phyloP scores from a whole-genome alignment of 2,888 invertebrate genomes.

The Lysandra bellargus region DNA sequence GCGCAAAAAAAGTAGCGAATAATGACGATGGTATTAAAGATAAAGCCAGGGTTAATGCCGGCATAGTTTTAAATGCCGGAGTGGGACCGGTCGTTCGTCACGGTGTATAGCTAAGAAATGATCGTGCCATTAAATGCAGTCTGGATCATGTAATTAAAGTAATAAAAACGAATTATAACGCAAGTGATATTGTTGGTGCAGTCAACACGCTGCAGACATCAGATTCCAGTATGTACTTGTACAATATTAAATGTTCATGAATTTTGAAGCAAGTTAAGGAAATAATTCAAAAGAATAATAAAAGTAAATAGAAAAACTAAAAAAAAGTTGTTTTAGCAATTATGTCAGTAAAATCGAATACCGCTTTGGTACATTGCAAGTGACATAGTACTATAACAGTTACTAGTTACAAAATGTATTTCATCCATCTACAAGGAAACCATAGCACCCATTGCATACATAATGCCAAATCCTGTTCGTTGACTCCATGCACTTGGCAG shows the following conservation, averaged over 20 bases:
- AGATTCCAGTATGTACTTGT: background rate
- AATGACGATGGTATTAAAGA: conserved; percentile 78
- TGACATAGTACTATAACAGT: background rate
- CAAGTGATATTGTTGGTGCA: background rate
- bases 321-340: background rate
- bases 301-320: background rate
- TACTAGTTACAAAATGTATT: background rate
- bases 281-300: no score
- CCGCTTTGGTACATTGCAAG: background rate
- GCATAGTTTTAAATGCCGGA: conserved; percentile 58
- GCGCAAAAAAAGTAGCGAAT: conserved; percentile 76
- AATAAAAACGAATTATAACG: conserved; percentile 34
- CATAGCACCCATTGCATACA: conserved; percentile 73
- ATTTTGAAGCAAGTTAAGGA: no score
- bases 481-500: conserved; percentile 76
- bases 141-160: conserved; percentile 38
- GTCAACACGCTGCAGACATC: conserved; percentile 57
- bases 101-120: conserved; percentile 45
- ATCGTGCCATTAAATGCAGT: conserved; percentile 37
- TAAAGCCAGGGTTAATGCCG: conserved; percentile 70
- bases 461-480: conserved; percentile 74
- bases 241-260: no score
- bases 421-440: conserved; percentile 54
- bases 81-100: conserved; percentile 49
- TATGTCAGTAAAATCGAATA: background rate